Evolutionary conservation across 2,797 vertebrate genomes (phyloP), one percentile per base, ranked within the genome.

Genomic region (Taenioides sp.): DNA sequence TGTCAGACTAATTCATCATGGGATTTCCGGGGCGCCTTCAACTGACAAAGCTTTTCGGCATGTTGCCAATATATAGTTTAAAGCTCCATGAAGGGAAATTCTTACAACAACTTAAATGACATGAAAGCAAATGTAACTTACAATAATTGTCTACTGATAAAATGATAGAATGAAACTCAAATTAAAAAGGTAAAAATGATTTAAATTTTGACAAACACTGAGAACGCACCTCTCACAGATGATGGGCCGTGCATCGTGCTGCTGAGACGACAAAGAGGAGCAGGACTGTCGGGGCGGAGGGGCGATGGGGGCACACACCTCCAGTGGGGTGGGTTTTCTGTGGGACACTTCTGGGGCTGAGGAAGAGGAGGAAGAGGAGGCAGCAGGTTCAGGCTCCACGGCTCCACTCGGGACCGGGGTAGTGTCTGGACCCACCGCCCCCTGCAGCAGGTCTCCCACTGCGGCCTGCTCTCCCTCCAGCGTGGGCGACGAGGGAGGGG

Each of bases 281-380:
- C 98, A 99, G 0, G 98, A 95, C 86, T 98, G 98, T n/a, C 98
- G 94, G 5, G 98, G 98, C 0, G 97, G 98, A 0, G 97, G 98
- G 0, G 95, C 98, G 0, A 99, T 93, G 0, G 98, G 98, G 1
- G 91, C 77, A 0, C 90, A 75, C 0, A 91, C 87, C 23, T 98
- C 97, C 74, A 95, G 88, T 63, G 94, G 88, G 63, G 80, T 81
- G 49, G 80, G 87, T 87, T 96, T 98, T 27, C 96, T 87, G 43
- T 95, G 94, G 27, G 86, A 87, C 0, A 88, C 52, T 0, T 98
- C 97, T 16, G 76, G 47, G 37, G 75, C 78, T 10, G 87, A 87
- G 52, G 91, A 93, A 0, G 90, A 84, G 5, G 87, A 78, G 0
- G 91, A 92, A 0, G 88, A 75, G 6, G 89, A 40, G 2, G 87